Evolutionary conservation across 1,140 invertebrate species (phyloP), one percentile per base, ranked within the genome.

Genomic region (Caenorhabditis brenneri): DNA sequence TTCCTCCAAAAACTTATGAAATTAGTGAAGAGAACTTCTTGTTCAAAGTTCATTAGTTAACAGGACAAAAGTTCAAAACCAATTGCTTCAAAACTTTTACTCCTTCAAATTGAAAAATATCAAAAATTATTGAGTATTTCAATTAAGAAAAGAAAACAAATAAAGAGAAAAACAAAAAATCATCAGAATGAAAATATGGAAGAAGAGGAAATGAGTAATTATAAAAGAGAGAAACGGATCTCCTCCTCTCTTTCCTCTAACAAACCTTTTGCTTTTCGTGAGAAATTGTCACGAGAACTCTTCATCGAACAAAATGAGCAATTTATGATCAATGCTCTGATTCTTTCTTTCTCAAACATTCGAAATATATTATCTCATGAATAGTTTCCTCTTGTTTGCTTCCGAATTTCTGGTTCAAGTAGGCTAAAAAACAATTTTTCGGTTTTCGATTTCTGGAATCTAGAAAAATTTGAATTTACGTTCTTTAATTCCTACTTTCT

Each of bases 281-380:
- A 65, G 58, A 42, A 74, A 42, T 42, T 74, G 65, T 74, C 65
- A 74, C 36, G 65, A 42, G 65, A 74, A 65, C 29, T 65, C 27
- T 58, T 58, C n/a, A 27, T 27, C 19, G 6, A 19, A 22, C 5
- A 22, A 22, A 51, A 5, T 51, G 15, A 51, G 16, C 49, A 42
- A 42, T 42, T 42, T 42, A n/a, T n/a, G n/a, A n/a, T n/a, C n/a
- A n/a, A n/a, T 4, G 5, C 49, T n/a, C n/a, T n/a, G n/a, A n/a
- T n/a, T n/a, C n/a, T n/a, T 19, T 51, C n/a, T 51, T 51, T 51
- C 19, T 51, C 9, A 19, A 51, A 51, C 6, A n/a, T n/a, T n/a
- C n/a, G 10, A 9, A n/a, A n/a, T n/a, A n/a, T n/a, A n/a, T n/a
- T n/a, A n/a, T n/a, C n/a, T n/a, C n/a, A n/a, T n/a, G n/a, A n/a